These are phyloP conservation scores for Trypoxylon attenuatum DNA, from an alignment of 2,888 invertebrate species.

Conservation along the genomic window DNA sequence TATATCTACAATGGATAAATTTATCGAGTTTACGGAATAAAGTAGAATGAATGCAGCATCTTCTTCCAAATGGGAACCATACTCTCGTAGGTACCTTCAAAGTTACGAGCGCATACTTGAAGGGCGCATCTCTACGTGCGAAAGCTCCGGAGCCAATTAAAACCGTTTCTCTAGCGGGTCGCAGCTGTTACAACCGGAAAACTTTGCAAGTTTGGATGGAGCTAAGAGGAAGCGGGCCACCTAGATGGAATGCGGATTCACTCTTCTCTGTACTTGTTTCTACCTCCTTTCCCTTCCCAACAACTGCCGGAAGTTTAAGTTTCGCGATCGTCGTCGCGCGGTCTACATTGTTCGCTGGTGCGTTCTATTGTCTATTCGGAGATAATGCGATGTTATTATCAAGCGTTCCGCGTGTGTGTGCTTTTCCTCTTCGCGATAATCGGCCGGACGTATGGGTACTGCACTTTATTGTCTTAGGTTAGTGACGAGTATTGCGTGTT, in stretches of 20 bases:
- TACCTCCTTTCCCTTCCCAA: background rate
- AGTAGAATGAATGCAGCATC: too few species aligned
- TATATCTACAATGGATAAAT: too few species aligned
- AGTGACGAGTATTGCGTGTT: too few species aligned
- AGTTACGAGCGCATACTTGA: constrained; percentile 40
- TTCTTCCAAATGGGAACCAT: too few species aligned
- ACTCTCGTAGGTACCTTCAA: background rate
- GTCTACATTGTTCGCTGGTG: constrained; percentile 31
- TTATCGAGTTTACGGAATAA: too few species aligned
- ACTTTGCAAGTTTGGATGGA: constrained; percentile 53
- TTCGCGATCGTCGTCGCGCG: constrained; percentile 32
- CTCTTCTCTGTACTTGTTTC: constrained; percentile 18
- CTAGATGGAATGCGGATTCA: constrained; percentile 46
- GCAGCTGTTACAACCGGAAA: constrained; percentile 60
- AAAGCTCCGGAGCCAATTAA: constrained; percentile 60
- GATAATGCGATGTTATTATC: constrained; percentile 45
- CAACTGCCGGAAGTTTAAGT: constrained; percentile 40
- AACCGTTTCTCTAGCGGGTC: constrained; percentile 57
- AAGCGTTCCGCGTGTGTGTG: constrained; percentile 34
- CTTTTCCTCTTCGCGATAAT: constrained; percentile 33
- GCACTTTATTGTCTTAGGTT: constrained; percentile 9
- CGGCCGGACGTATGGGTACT: constrained; percentile 12
- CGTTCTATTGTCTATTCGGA: constrained; percentile 23
- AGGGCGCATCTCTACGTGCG: constrained; percentile 35
- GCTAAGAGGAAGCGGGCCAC: constrained; percentile 2